Evolutionary conservation across 2,888 invertebrate species (phyloP).

Genomic region (Ophion ventricosus): DNA sequence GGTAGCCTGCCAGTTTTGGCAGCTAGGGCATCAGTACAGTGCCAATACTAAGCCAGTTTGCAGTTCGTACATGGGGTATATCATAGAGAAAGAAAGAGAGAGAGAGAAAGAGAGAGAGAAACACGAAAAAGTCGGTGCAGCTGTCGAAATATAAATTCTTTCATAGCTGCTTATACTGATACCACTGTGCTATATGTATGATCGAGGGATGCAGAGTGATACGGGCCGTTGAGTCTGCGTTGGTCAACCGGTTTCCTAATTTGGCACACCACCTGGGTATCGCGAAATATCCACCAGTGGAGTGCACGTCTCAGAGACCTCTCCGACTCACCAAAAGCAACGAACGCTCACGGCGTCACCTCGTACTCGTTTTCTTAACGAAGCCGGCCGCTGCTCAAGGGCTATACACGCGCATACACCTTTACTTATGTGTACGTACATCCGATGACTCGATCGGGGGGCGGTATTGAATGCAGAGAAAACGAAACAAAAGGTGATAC

Average conservation of each 20-base stretch:
- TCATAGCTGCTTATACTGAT: background rate
- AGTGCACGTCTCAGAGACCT: conserved; percentile 47
- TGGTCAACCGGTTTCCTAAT: conserved; percentile 76
- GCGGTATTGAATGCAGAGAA: background rate
- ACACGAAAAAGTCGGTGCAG: conserved; percentile 9
- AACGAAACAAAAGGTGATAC: conserved; percentile 1
- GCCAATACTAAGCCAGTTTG: too few relatives aligned
- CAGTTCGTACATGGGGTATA: too few relatives aligned
- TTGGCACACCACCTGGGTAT: conserved; percentile 68
- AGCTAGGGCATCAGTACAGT: too few relatives aligned
- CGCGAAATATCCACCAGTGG: conserved; percentile 58
- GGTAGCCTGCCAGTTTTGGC: too few relatives aligned
- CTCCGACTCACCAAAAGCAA: conserved; percentile 34
- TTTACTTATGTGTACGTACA: background rate
- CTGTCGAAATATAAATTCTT: conserved; percentile 30
- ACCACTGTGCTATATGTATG: background rate
- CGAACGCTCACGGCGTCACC: conserved; percentile 43
- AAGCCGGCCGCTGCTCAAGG: conserved; percentile 32
- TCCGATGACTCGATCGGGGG: background rate
- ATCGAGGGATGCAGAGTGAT: conserved; percentile 34
- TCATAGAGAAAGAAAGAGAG: background rate
- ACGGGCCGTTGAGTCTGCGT: conserved; percentile 53
- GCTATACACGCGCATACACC: background rate
- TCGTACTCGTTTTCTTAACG: conserved; percentile 59
- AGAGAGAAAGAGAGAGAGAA: background rate